Base-by-base conservation (phyloP, 2,888 invertebrate genomes). In the Cephus runcator region DNA sequence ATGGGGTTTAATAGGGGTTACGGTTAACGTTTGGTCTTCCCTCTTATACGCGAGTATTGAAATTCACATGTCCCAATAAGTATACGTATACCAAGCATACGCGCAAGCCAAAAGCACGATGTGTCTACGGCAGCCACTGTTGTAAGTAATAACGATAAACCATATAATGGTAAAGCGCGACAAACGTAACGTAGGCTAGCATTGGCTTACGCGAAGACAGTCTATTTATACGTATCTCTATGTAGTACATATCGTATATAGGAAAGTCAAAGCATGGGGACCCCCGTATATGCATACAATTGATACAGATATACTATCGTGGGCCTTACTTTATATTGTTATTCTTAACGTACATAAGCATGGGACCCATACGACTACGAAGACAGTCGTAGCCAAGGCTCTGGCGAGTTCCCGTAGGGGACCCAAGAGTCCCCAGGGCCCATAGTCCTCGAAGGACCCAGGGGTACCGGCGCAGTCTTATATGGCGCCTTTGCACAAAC, bases 221-320 rank as follows among this genome's bases (percentile, higher is more conserved):
- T 30, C 34, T 35, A 56, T 56, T 56, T 56, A 56, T 56, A 56
- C 56, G 56, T 56, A 56, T 56, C 23, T 56, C 1, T 56, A 23
- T 56, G 56, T 56, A 56, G 23, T 56, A 23, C 23, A 23, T 56
- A 56, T 56, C 9, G 56, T 56, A 56, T 56, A 56, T 56, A 56
- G 56, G 9, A 56, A 56, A 23, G 56, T 56, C 23, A 56, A 12
- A 74, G 31, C 35, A 35, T 11, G 74, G 74, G 69, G 76, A 69
- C 56, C 30, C 74, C 40, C 76, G 78, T 87, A 91, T 91, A 90
- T 91, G 90, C 90, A 91, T 91, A 91, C 91, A 91, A 91, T 91
- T 91, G 90, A 90, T 91, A 91, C 90, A 91, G 90, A 91, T 91
- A 91, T 89, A 90, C 88, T 87, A 90, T 91, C 89, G 88, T 89